These are phyloP conservation scores for Ridgeia piscesae DNA, from an alignment of 1,140 invertebrate species.

Conservation along the genomic window DNA sequence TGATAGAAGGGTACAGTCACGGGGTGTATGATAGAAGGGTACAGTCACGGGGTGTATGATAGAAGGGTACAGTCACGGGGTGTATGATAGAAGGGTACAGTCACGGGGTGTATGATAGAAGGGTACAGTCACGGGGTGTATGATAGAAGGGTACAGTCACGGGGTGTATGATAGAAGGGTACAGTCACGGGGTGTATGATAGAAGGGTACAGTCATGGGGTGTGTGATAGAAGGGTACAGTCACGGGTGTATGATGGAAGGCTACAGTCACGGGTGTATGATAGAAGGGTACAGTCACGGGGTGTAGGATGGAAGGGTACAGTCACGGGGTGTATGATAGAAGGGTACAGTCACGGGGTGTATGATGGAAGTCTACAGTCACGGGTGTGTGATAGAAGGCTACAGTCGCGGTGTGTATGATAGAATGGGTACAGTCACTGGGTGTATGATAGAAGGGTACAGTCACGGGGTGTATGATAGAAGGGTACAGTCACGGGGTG, in stretches of 20 bases:
- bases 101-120: too few relatives aligned
- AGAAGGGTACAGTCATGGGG: neutral
- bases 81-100: conserved; percentile 28
- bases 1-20: too few relatives aligned
- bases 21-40: conserved; percentile 61
- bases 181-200: conserved; percentile 57
- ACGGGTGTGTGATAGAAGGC: conserved; percentile 62
- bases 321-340: conserved; percentile 50
- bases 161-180: conserved; percentile 13
- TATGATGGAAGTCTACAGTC: conserved; percentile 66
- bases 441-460: conserved; percentile 64
- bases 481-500: too few relatives aligned
- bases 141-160: neutral
- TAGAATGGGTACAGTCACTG: conserved; percentile 67
- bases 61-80: conserved; percentile 42
- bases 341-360: conserved; percentile 52
- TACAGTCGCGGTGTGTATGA: conserved; percentile 57
- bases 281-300: too few relatives aligned
- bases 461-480: conserved; percentile 51
- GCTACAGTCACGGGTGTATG: too few relatives aligned
- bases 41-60: conserved; percentile 53
- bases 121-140: conserved; percentile 43
- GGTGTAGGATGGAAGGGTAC: conserved; percentile 62
- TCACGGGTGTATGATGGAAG: too few relatives aligned
- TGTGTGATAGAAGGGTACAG: conserved; percentile 47